These are phyloP conservation scores for Megathymus violae DNA, from an alignment of 1,140 invertebrate genomes.

Conservation along the genomic window DNA sequence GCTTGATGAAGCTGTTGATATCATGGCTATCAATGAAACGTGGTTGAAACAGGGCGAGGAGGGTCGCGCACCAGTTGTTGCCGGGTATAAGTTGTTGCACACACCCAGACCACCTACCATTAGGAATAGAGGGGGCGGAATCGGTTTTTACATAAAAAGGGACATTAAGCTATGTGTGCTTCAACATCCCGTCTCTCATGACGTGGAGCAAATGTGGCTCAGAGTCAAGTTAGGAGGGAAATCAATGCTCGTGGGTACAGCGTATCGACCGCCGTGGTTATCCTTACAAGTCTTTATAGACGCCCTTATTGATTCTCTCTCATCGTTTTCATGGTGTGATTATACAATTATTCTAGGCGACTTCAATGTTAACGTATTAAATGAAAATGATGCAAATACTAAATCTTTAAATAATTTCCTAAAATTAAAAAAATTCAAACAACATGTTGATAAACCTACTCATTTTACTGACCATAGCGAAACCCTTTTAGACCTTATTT, in stretches of 20 bases:
- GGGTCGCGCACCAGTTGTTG: conserved; percentile 28
- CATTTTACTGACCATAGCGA: no score
- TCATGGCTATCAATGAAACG: conserved; percentile 44
- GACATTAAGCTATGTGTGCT: conserved; percentile 12
- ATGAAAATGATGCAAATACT: not conserved
- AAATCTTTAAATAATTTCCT: not conserved
- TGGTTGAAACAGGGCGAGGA: conserved; percentile 40
- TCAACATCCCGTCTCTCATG: not conserved
- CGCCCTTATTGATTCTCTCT: not conserved
- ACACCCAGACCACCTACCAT: conserved; percentile 5
- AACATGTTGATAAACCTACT: no score
- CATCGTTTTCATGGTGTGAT: not conserved
- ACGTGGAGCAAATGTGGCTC: conserved; percentile 10
- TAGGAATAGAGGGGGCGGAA: conserved; percentile 34
- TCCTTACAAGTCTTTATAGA: not conserved
- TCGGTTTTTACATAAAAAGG: conserved; percentile 39
- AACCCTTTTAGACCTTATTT: not conserved
- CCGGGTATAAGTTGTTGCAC: conserved; percentile 32
- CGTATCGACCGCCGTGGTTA: not conserved
- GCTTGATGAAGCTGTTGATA: conserved; percentile 26
- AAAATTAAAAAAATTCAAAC: no score
- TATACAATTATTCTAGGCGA: not conserved
- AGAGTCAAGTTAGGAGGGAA: not conserved
- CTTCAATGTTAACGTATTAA: conserved; percentile 1
- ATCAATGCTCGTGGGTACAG: not conserved